Conservation (phyloP, 2,797 vertebrate genomes). For the Lagorchestes hirsutus region DNA sequence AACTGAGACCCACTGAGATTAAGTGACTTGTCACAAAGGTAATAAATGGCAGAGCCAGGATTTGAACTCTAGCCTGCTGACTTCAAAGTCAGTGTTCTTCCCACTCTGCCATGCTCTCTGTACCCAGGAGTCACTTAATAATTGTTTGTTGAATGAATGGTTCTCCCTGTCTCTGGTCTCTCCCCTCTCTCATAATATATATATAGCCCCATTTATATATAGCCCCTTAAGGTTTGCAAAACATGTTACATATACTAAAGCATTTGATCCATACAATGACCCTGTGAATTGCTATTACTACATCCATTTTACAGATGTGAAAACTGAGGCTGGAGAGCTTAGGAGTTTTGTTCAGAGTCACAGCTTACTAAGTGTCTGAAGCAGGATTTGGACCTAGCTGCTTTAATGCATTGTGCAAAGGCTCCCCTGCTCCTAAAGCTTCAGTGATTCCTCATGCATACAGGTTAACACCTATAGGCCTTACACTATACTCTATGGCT, state of each 20-base stretch:
- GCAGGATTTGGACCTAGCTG: neutral
- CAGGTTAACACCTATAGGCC: neutral
- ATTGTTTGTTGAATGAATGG: neutral
- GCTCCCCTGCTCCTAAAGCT: slow-evolving; percentile 3
- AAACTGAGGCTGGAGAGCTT: neutral
- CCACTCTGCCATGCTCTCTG: neutral
- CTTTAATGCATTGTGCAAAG: neutral
- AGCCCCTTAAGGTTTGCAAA: neutral
- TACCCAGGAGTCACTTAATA: neutral
- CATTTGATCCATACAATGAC: too few species aligned
- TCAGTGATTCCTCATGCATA: slow-evolving; percentile 23
- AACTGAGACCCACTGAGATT: neutral
- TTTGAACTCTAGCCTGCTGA: neutral
- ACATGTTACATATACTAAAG: neutral
- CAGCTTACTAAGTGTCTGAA: neutral
- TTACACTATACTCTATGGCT: neutral
- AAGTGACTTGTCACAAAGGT: neutral
- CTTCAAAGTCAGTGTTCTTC: neutral
- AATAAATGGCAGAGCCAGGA: neutral
- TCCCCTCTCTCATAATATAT: neutral
- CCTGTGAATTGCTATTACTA: neutral
- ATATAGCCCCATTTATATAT: neutral
- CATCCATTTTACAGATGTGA: neutral
- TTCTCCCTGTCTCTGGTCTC: neutral
- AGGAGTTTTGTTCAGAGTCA: neutral